Percentiles rank a stretch among this genome's conserved stretches.
Evolutionary conservation across 2,888 invertebrate genomes (phyloP).

Genomic region (Acleris emargana): DNA sequence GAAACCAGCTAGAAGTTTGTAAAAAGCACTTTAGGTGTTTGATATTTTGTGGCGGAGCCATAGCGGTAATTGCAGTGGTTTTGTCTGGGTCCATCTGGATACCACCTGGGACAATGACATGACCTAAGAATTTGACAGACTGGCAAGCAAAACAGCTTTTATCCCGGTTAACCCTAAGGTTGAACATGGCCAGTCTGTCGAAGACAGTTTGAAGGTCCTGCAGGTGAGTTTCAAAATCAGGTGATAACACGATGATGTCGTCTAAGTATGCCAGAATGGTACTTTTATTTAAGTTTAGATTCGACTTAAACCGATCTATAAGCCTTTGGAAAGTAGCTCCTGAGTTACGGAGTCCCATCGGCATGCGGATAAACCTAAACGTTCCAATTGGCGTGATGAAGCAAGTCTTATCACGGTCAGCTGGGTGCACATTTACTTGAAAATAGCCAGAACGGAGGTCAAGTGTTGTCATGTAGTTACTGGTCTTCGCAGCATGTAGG

Average conservation of each 20-base stretch:
- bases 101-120: slow-evolving; percentile 43
- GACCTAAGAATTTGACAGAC: slow-evolving; percentile 49
- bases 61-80: slow-evolving; percentile 43
- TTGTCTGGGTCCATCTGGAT: slow-evolving; percentile 44
- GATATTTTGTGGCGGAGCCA: slow-evolving; percentile 40
- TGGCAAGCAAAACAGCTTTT: slow-evolving; percentile 46
- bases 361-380: slow-evolving; percentile 40
- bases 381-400: slow-evolving; percentile 33
- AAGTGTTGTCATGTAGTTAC: no score
- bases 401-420: no score
- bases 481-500: slow-evolving; percentile 38
- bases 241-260: slow-evolving; percentile 35
- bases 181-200: slow-evolving; percentile 39
- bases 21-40: slow-evolving; percentile 43
- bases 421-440: slow-evolving; percentile 28
- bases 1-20: slow-evolving; percentile 38
- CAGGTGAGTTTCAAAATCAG: slow-evolving; percentile 43
- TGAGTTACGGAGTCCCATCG: slow-evolving; percentile 35
- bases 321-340: slow-evolving; percentile 44
- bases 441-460: slow-evolving; percentile 44
- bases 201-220: slow-evolving; percentile 46
- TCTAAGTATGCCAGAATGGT: slow-evolving; percentile 43
- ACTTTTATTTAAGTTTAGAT: slow-evolving; percentile 32
- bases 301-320: slow-evolving; percentile 43
- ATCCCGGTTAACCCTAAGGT: slow-evolving; percentile 44